Percentiles rank a stretch among this genome's conserved stretches.
Conservation (phyloP, 2,888 invertebrate genomes). For the Dendrolimus houi region DNA sequence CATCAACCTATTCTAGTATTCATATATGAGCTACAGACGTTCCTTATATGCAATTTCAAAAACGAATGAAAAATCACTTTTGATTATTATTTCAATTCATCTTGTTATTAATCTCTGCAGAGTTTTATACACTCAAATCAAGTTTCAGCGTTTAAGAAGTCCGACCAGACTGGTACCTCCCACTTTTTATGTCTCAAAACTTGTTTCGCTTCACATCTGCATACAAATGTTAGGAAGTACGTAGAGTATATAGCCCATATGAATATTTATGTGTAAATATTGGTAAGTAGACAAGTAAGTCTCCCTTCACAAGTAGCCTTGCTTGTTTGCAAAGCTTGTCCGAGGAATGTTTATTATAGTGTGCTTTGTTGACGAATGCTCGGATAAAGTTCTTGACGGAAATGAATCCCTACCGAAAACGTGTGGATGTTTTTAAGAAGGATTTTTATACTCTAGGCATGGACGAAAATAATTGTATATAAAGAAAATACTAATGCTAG, state of each 20-base stretch:
- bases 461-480: no score
- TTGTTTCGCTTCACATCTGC: constrained; percentile 14
- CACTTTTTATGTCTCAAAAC: constrained; percentile 11
- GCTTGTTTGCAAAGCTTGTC: constrained; percentile 57
- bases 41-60: no score
- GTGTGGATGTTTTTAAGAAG: no score
- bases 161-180: background rate
- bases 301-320: constrained; percentile 70
- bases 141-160: no score
- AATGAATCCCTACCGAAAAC: background rate
- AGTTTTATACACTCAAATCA: no score
- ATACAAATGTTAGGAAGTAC: constrained; percentile 19
- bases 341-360: constrained; percentile 61
- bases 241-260: constrained; percentile 5
- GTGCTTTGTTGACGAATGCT: constrained; percentile 47
- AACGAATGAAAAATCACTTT: no score
- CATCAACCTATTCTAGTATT: no score
- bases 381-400: constrained; percentile 25
- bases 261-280: constrained; percentile 11
- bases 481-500: no score
- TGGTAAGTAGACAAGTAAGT: constrained; percentile 22
- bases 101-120: no score
- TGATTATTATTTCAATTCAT: no score
- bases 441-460: no score
- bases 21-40: no score